These are phyloP conservation scores for Meloidogyne hapla DNA, from an alignment of 1,140 invertebrate species.

Conservation along the genomic window DNA sequence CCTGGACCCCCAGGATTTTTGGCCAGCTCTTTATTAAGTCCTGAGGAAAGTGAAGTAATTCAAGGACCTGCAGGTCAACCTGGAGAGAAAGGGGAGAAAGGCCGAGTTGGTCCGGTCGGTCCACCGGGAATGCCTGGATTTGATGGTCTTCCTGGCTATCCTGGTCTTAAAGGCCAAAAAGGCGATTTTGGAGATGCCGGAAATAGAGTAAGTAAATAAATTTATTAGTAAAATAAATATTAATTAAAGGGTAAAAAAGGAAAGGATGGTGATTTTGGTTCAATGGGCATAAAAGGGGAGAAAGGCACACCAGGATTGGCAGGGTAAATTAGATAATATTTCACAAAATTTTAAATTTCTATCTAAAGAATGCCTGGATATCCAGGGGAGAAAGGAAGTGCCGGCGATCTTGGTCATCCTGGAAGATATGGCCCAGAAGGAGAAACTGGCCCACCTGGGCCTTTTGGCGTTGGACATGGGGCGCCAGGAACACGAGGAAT, in stretches of 20 bases:
- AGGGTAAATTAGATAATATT: slow-evolving; percentile 17
- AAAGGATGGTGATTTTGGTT: slow-evolving; percentile 55
- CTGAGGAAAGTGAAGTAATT: slow-evolving; percentile 62
- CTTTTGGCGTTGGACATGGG: slow-evolving; percentile 54
- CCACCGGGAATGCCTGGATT: slow-evolving; percentile 52
- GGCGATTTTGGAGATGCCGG: slow-evolving; percentile 61
- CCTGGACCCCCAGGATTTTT: slow-evolving; percentile 49
- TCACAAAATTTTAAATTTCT: neutral
- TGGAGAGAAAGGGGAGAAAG: slow-evolving; percentile 61
- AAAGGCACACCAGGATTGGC: slow-evolving; percentile 49
- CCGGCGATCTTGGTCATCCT: slow-evolving; percentile 55
- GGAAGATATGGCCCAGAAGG: slow-evolving; percentile 59
- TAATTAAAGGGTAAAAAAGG: slow-evolving; percentile 54
- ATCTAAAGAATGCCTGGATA: slow-evolving; percentile 24
- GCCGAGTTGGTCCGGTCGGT: slow-evolving; percentile 56
- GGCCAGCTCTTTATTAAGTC: slow-evolving; percentile 32
- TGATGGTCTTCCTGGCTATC: slow-evolving; percentile 59
- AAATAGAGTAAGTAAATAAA: slow-evolving; percentile 38
- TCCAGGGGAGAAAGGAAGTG: slow-evolving; percentile 39
- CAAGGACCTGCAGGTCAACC: slow-evolving; percentile 53
- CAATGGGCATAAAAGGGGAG: slow-evolving; percentile 57
- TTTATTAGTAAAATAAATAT: neutral
- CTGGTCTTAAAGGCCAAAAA: slow-evolving; percentile 60
- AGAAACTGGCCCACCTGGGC: slow-evolving; percentile 57
- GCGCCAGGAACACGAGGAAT: slow-evolving; percentile 53